Conservation (phyloP, 2,888 invertebrate species). For the Drosophila differens region DNA sequence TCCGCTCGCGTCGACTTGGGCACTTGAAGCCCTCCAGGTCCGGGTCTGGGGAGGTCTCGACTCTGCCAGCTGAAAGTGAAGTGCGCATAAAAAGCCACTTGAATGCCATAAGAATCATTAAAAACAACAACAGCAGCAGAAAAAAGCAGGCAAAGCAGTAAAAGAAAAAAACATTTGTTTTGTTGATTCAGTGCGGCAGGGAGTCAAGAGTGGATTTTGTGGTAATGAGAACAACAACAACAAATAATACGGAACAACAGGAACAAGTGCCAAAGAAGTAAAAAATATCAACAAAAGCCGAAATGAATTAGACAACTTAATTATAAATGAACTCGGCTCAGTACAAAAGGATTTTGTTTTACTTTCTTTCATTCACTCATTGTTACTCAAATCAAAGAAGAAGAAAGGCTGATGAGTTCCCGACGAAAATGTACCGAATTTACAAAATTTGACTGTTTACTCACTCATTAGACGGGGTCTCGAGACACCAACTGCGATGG, state of each 20-base stretch:
- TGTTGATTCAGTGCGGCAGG: conserved; percentile 43
- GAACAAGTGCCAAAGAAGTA: conserved; percentile 48
- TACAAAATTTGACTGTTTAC: conserved; percentile 70
- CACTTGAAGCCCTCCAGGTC: conserved; percentile 35
- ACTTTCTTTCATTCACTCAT: conserved; percentile 38
- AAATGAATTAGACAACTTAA: conserved; percentile 84
- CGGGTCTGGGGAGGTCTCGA: conserved; percentile 9
- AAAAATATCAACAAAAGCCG: conserved; percentile 70
- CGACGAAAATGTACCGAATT: conserved; percentile 39
- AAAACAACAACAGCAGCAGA: conserved; percentile 30
- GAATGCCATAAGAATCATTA: conserved; percentile 80
- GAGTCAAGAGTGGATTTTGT: conserved; percentile 76
- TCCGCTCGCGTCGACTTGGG: conserved; percentile 54
- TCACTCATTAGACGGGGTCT: conserved; percentile 69
- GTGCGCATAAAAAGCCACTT: conserved; percentile 76
- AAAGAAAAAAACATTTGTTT: conserved; percentile 67
- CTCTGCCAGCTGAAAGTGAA: conserved; percentile 53
- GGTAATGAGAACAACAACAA: conserved; percentile 68
- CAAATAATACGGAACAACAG: conserved; percentile 22
- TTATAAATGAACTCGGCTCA: conserved; percentile 75
- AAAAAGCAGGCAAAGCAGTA: conserved; percentile 31
- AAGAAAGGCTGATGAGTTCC: conserved; percentile 20
- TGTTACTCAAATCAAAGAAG: conserved; percentile 35
- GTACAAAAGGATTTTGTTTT: conserved; percentile 72
- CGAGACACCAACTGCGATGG: conserved; percentile 29